Evolutionary conservation across 30 jellyfish, hydroid and myxozoan species (phyloP), one percentile per base, ranked within the genome.

Genomic region (Hydractinia symbiolongicarpus): DNA sequence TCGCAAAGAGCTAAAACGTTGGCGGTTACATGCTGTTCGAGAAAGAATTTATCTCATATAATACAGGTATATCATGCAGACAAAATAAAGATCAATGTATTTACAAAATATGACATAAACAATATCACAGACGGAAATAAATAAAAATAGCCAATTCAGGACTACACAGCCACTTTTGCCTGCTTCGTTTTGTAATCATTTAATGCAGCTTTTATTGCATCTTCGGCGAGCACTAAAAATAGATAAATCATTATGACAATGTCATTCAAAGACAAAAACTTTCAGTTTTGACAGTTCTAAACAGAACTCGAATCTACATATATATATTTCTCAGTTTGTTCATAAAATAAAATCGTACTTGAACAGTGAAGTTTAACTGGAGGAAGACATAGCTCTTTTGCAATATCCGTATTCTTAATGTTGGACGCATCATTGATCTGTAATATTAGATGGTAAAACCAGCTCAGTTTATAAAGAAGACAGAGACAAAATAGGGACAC

Each of bases 311-410:
- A 30, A 0, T 30, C 2, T 30, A 30, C n/a, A 30, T 0, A 30
- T 30, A 30, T 30, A 30, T 30, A 30, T 30, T 30, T 2, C 2
- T 30, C 44, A 30, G 44, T 30, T 30, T n/a, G n/a, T 58, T 16
- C 1, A 58, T 11, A 58, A 11, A 16, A 16, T 16, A 58, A 19
- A n/a, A 10, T 62, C 95, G 82, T 78, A 95, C 99, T 95, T 82
- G 99, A 95, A 79, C 99, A 95, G 77, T 95, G 99, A n/a, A 95
- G 95, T 72, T 95, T 95, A 79, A 95, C 99, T 1, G 99, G 97
- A 17, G 99, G 99, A 6, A 95, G 95, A 11, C 95, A 78, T 21
- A 95, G 95, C 73, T 95, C 99, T 61, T 89, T 88, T n/a, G 99
- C 99, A 67, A 95, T 95, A 78, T 95, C 99, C 74, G 97, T 88